phyloP scores from a whole-genome alignment of 1,140 invertebrate species.

The Drosophila funebris region DNA sequence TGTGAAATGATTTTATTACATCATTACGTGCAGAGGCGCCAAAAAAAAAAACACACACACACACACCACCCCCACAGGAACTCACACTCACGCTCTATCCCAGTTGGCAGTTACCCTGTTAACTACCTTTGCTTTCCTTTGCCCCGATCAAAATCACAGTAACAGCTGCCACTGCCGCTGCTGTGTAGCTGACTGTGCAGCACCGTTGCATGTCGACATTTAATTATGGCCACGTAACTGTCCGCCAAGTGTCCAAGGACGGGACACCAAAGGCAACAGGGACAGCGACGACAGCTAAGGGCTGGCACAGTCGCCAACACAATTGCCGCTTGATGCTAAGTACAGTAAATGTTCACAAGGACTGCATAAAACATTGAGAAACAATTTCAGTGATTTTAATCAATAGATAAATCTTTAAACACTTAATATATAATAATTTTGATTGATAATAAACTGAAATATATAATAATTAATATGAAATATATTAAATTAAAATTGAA shows the following conservation, averaged over 20 bases:
- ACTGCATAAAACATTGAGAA: no score
- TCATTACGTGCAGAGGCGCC: constrained; percentile 76
- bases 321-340: background rate
- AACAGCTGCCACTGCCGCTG: constrained; percentile 6
- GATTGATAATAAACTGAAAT: no score
- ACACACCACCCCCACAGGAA: background rate
- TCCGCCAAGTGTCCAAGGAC: constrained; percentile 30
- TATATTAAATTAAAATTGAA: no score
- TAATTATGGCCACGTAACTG: constrained; percentile 74
- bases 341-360: constrained; percentile 17
- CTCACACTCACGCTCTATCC: background rate
- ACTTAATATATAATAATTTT: no score
- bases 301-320: background rate
- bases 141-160: constrained; percentile 19
- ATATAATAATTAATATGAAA: no score
- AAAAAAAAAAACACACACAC: constrained; percentile 24
- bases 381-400: no score
- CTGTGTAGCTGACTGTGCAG: constrained; percentile 43
- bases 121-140: background rate
- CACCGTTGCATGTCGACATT: constrained; percentile 76
- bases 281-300: background rate
- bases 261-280: background rate
- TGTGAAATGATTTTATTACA: constrained; percentile 83
- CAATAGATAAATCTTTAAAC: no score
- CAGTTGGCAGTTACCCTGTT: constrained; percentile 7